A percentile compares a stretch with the other conserved stretches of the same genome.
Evolutionary conservation across 2,888 invertebrate species (phyloP).

Genomic region (Calameuta filiformis): DNA sequence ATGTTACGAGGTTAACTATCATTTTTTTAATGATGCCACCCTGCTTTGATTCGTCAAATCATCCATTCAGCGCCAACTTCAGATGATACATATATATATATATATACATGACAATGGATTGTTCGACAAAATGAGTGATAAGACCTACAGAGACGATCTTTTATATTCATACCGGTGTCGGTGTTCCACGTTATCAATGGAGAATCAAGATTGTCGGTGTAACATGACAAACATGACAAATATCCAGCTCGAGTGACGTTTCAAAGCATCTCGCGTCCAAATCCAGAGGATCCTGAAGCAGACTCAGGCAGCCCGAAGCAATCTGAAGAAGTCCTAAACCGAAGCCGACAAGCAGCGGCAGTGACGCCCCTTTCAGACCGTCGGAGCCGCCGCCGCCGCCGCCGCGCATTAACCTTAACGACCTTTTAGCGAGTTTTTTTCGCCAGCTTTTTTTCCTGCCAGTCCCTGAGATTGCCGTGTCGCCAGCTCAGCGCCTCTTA

Average conservation of each 20-base stretch:
- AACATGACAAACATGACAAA: slow-evolving; percentile 6
- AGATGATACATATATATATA: too few relatives aligned
- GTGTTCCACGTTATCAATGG: too few relatives aligned
- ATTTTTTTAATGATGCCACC: too few relatives aligned
- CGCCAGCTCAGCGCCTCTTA: slow-evolving; percentile 59
- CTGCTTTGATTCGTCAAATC: too few relatives aligned
- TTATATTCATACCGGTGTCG: neutral
- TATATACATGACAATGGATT: slow-evolving; percentile 10
- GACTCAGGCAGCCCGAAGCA: neutral
- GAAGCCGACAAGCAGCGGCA: slow-evolving; percentile 2
- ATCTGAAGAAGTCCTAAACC: neutral
- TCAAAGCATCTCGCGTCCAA: too few relatives aligned
- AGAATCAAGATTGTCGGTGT: neutral
- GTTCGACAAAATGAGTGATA: slow-evolving; percentile 5
- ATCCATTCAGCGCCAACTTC: too few relatives aligned
- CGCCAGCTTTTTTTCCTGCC: slow-evolving; percentile 29
- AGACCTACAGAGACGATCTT: neutral
- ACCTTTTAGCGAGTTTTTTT: slow-evolving; percentile 55
- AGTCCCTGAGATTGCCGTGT: slow-evolving; percentile 57
- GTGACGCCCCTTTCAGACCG: slow-evolving; percentile 10
- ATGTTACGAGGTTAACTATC: too few relatives aligned
- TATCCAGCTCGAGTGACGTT: too few relatives aligned
- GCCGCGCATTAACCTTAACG: slow-evolving; percentile 59
- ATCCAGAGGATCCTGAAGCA: too few relatives aligned
- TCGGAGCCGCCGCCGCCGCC: slow-evolving; percentile 30